Base-by-base conservation (phyloP, 1,140 invertebrate genomes). In the Heliconius hermathena region DNA sequence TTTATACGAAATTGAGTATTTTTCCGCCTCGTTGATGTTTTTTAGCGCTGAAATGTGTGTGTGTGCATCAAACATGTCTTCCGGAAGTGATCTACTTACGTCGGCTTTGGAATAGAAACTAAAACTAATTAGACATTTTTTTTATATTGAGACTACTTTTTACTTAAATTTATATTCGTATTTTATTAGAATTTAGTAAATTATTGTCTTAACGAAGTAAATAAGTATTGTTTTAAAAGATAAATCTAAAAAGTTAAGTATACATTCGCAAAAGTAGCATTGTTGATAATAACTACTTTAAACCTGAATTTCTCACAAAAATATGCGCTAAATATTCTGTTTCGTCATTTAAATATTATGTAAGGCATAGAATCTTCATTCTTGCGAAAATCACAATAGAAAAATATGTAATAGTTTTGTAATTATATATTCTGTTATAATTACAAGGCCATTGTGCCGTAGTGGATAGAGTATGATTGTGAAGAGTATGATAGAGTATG, bases 1-100 rank as follows among this genome's bases (percentile, higher is more conserved):
- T 84, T 87, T 86, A 85, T 82, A 88, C 82, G 57, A 85, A 86
- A 86, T 79, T 82, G 73, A 57, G 72, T 74, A 82, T 52, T 82
- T 85, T 89, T 79, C 73, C 78, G 74, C 71, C 36, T 71, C 38
- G 66, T 8, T 80, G 74, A 52, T 83, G 77, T 60, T 82, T 84
- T 85, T 82, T 79, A 75, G 79, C 52, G 66, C 36, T 46, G 46
- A 76, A 79, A 72, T 75, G 73, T 77, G 41, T 29, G 26, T 26
- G 46, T 77, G 49, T 26, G n/a, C 71, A 71, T 72, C 71, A 20
- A 8, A 72, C 29, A 9, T 41, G 71, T 66, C 9, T 66, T 66
- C 22, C 60, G 60, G 60, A 66, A 66, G 4, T 29, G 60, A 66
- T 29, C 60, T 66, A 66, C 60, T 66, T 66, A 66, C 60, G 60